These are phyloP conservation scores for Phoeniculus purpureus DNA, from an alignment of 2,797 vertebrate species.

Conservation along the genomic window DNA sequence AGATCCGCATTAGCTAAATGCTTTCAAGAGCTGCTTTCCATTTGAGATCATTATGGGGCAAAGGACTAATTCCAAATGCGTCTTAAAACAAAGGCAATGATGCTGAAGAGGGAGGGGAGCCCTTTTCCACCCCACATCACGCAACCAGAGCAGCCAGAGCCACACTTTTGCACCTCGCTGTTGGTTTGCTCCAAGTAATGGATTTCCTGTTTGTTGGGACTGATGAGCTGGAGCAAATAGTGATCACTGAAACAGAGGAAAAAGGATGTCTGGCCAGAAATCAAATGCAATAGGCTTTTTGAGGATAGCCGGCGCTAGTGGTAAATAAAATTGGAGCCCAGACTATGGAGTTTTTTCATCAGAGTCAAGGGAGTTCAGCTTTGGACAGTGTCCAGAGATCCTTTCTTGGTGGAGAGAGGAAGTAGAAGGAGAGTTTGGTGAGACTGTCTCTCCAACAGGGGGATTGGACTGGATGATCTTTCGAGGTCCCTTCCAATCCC, in stretches of 20 bases:
- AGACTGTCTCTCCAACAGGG: rapidly evolving
- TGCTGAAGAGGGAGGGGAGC: background rate
- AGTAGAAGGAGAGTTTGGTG: background rate
- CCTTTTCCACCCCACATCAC: background rate
- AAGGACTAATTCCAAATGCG: background rate
- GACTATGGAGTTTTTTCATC: background rate
- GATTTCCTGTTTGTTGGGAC: background rate
- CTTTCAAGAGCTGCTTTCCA: background rate
- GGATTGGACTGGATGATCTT: no score
- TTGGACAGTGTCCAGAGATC: background rate
- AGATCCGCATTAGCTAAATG: background rate
- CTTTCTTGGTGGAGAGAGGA: background rate
- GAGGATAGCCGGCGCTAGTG: background rate
- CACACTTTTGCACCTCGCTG: rapidly evolving
- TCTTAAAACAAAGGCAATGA: background rate
- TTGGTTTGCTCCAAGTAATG: background rate
- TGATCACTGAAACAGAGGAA: background rate
- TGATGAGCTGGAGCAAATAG: constrained; percentile 22
- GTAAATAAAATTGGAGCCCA: constrained; percentile 10
- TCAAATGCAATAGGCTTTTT: background rate
- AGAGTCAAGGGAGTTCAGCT: constrained; percentile 15
- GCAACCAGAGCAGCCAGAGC: rapidly evolving
- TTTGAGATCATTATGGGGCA: background rate
- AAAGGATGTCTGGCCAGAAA: background rate
- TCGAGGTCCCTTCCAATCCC: no score